Conservation (phyloP, 2,888 invertebrate genomes). For the Orthonychiurus folsomi region DNA sequence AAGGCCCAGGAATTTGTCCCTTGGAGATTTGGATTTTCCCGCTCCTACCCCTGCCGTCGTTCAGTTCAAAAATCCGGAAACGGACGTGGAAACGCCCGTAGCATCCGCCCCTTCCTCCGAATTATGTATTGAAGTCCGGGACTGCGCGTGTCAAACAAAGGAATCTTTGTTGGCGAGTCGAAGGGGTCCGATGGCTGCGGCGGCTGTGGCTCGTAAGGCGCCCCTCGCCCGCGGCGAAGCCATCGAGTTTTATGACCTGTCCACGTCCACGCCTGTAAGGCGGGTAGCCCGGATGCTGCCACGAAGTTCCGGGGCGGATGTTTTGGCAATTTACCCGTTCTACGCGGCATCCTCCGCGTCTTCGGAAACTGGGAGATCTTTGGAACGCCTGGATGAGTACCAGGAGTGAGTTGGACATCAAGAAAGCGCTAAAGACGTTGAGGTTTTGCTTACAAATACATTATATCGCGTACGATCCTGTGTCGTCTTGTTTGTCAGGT, state of each 20-base stretch:
- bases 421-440: too few relatives aligned
- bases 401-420: neutral
- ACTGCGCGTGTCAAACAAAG: conserved; percentile 33
- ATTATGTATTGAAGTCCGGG: conserved; percentile 27
- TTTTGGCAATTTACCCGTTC: neutral
- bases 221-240: conserved; percentile 31
- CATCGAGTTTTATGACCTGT: conserved; percentile 12
- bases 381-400: conserved; percentile 11
- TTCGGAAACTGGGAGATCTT: conserved; percentile 9
- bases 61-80: conserved; percentile 5
- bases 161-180: conserved; percentile 21
- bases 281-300: neutral
- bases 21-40: too few relatives aligned
- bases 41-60: too few relatives aligned
- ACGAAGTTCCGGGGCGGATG: neutral
- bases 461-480: too few relatives aligned
- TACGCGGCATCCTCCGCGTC: neutral
- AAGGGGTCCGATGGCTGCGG: conserved; percentile 1
- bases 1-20: conserved; percentile 22
- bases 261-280: neutral
- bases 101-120: too few relatives aligned
- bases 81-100: too few relatives aligned
- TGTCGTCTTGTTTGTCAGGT: too few relatives aligned
- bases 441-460: too few relatives aligned
- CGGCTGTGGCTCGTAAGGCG: conserved; percentile 17